Evolutionary conservation across 23 tunicate genomes (phyloP), one percentile per base, ranked within the genome.

Genomic region (Corella eumyota): DNA sequence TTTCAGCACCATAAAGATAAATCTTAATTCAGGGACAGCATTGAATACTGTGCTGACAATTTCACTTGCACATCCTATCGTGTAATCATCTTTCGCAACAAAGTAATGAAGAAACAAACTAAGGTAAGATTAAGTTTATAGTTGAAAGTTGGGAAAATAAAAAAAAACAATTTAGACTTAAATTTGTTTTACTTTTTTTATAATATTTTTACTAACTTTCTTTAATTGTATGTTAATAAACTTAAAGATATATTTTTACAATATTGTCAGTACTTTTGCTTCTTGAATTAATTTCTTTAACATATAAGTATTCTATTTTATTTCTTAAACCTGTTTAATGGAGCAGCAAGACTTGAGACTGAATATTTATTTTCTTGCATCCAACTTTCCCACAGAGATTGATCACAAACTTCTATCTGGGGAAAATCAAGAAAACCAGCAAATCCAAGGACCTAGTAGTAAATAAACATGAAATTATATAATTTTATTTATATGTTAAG

Each of bases 361-460:
- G 68, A 34, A 55, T 58, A 69, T 53, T 78, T 61, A 25, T 62
- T 28, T 4, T 62, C 83, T 25, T 19, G 31, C 72, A 88, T 67
- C 96, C 96, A 88, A 26, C 62, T 26, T 36, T 73, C 80, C 96
- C 96, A 88, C 21, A 67, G 56, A 1, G 77, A 63, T 15, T 77
- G 73, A 62, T 78, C 78, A 62, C 88, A 79, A 24, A 79, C 73
- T 46, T 79, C 78, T 30, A 56, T 32, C 4, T 78, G 85, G 0
- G 96, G 96, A 24, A 78, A 78, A 48, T 88, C 96, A 28, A 88
- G 31, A 61, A 88, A 88, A 56, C 83, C 96, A 70, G 96, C 82
- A 67, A 88, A 88, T 62, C 96, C 96, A 0, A 88, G 55, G 7
- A 88, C 78, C 96, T 88, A 28, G 32, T 6, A 13, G 21, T 11